phyloP scores from a whole-genome alignment of 2,797 vertebrate species.

The Clamator glandarius region DNA sequence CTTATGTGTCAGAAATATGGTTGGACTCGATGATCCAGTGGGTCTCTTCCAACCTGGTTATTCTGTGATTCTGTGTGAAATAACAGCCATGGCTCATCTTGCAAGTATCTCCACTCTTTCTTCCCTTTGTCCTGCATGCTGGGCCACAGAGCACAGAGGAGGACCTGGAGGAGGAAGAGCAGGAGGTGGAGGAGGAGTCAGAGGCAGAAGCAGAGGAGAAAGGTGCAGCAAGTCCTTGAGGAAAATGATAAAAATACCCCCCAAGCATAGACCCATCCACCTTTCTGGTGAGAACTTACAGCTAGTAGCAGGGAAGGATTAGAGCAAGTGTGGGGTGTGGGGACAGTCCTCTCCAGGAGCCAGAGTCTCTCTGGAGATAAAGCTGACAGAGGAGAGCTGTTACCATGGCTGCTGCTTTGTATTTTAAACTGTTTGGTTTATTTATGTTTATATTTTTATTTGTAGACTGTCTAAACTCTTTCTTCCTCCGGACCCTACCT shows the following conservation, averaged over 20 bases:
- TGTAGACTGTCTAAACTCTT: constrained; percentile 70
- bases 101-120: constrained; percentile 57
- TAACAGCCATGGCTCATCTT: background rate
- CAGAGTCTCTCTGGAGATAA: constrained; percentile 37
- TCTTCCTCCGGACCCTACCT: constrained; percentile 66
- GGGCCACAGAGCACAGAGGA: constrained; percentile 78
- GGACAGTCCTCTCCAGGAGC: background rate
- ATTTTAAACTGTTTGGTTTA: constrained; percentile 33
- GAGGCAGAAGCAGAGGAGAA: constrained; percentile 77
- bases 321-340: constrained; percentile 19
- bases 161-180: constrained; percentile 71
- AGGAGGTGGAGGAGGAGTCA: constrained; percentile 68
- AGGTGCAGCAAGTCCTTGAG: constrained; percentile 79
- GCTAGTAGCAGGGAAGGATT: constrained; percentile 37
- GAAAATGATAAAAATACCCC: constrained; percentile 62
- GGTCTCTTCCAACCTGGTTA: too few species aligned
- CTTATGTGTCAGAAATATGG: background rate
- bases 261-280: constrained; percentile 61
- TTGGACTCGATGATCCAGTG: too few species aligned
- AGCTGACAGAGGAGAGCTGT: constrained; percentile 1
- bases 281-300: constrained; percentile 73
- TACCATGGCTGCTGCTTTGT: constrained; percentile 65
- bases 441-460: constrained; percentile 70
- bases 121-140: constrained; percentile 69
- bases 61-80: too few species aligned